Evolutionary conservation across 2,888 invertebrate genomes (phyloP), one percentile per base, ranked within the genome.

Genomic region (Stenolophus ochropezus): DNA sequence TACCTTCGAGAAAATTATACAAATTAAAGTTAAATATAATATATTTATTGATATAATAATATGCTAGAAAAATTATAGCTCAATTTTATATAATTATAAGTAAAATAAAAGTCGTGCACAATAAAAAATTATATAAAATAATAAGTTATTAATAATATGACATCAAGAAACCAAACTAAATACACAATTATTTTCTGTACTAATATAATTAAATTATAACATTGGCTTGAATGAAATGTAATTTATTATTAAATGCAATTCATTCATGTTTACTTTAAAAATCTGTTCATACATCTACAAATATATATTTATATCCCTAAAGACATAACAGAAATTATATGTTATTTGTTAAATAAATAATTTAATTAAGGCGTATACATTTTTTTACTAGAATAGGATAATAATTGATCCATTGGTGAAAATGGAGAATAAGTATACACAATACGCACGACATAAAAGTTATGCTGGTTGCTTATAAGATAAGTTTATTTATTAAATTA

Each of bases 81-180:
- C 21, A 56, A 56, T 56, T 56, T 56, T 33, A 69, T 69, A 69
- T 69, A 69, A 69, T 69, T 4, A 16, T 33, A 18, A 69, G 18
- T 18, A 69, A 33, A 33, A 69, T 69, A 69, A 33, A 69, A 33
- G 16, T 69, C 33, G 16, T 11, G 27, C 27, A 69, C 18, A 8
- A 27, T n/a, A 11, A n/a, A 18, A 25, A 14, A 2, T 18, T 33
- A 6, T 33, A 69, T 25, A 61, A 33, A 69, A 69, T 69, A 27
- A 69, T 33, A 25, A 61, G 25, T 1, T n/a, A 25, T 11, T 69
- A 33, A 18, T 42, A 42, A 42, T 42, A 42, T 33, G 5, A 33
- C 33, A 33, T 33, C 33, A 33, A 33, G 8, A 33, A 33, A 2
- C 0, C 6, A 11, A 2, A 42, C 11, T 42, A 42, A 42, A 11